Conservation (phyloP, 2,113 vertebrate genomes). For the Athene noctua region DNA sequence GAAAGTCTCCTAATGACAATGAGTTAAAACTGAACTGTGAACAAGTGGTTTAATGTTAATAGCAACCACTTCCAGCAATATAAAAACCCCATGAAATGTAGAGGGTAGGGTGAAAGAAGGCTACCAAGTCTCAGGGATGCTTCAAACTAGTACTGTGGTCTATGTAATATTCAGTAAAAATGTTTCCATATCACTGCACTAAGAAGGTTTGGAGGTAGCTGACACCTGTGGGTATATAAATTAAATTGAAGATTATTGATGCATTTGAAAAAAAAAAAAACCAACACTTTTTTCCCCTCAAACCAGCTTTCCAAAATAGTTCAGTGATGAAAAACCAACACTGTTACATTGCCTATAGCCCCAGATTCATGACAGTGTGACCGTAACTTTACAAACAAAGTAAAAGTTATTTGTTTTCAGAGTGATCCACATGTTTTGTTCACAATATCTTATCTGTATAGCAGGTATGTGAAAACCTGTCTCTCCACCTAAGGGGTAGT, state of each 20-base stretch:
- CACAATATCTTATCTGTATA: not conserved
- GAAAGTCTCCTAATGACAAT: not conserved
- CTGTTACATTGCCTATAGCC: not conserved
- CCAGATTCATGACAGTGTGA: not conserved
- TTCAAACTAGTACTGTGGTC: not conserved
- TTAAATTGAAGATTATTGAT: slow-evolving; percentile 62
- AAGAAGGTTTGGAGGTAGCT: slow-evolving; percentile 58
- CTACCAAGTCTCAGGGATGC: not conserved
- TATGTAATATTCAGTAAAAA: not conserved
- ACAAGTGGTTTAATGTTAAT: not conserved
- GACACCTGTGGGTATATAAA: slow-evolving; percentile 45
- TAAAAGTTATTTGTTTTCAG: not conserved
- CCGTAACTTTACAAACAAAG: not conserved
- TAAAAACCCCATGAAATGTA: not conserved
- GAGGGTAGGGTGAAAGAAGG: not conserved
- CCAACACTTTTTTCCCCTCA: not conserved
- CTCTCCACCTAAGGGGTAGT: not conserved
- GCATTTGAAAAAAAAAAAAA: slow-evolving; percentile 31
- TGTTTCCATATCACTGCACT: slow-evolving; percentile 64
- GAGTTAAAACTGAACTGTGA: not conserved
- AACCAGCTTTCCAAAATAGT: not conserved
- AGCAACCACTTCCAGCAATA: not conserved
- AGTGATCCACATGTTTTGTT: not conserved
- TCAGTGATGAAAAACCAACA: not conserved
- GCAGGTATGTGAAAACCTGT: not conserved